Percentiles rank a stretch among this genome's conserved stretches.
Conservation (phyloP, 2,888 invertebrate species). For the Oxytorus armatus region DNA sequence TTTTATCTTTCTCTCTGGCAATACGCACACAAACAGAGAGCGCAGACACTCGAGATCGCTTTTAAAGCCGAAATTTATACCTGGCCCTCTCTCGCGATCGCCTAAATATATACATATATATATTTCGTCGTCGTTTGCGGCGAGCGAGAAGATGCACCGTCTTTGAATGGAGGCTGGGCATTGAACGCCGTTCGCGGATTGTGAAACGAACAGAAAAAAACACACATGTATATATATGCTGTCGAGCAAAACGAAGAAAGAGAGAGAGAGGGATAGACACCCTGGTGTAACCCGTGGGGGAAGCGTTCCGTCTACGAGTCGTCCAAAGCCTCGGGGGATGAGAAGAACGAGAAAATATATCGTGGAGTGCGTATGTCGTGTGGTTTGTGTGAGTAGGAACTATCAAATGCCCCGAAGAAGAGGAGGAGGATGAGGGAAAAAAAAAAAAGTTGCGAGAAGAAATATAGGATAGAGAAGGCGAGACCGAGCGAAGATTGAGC, state of each 20-base stretch:
- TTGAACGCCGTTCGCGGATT: conserved; percentile 80
- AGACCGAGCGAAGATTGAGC: conserved; percentile 47
- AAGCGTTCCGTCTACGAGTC: conserved; percentile 56
- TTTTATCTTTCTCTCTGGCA: conserved; percentile 44
- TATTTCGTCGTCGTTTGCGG: conserved; percentile 13
- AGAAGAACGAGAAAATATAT: conserved; percentile 60
- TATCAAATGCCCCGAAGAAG: background rate
- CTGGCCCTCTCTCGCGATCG: conserved; percentile 75
- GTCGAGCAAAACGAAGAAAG: conserved; percentile 55
- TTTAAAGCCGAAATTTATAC: conserved; percentile 81
- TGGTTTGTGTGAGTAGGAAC: conserved; percentile 8
- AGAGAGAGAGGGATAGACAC: conserved; percentile 29
- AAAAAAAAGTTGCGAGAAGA: conserved; percentile 34
- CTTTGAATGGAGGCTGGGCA: conserved; percentile 68
- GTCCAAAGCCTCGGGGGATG: conserved; percentile 56
- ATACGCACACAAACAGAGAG: background rate
- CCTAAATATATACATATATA: conserved; percentile 12
- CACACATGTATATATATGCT: no score
- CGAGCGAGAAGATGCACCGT: conserved; percentile 66
- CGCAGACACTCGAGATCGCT: conserved; percentile 50
- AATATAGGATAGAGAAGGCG: conserved; percentile 40
- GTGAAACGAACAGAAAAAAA: conserved; percentile 83
- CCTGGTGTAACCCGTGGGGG: conserved; percentile 8
- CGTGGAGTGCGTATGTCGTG: background rate
- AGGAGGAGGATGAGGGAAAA: conserved; percentile 23